Evolutionary conservation across 2,113 vertebrate genomes (phyloP), one percentile per base, ranked within the genome.

Genomic region (Cryptomyrus ogoouensis): DNA sequence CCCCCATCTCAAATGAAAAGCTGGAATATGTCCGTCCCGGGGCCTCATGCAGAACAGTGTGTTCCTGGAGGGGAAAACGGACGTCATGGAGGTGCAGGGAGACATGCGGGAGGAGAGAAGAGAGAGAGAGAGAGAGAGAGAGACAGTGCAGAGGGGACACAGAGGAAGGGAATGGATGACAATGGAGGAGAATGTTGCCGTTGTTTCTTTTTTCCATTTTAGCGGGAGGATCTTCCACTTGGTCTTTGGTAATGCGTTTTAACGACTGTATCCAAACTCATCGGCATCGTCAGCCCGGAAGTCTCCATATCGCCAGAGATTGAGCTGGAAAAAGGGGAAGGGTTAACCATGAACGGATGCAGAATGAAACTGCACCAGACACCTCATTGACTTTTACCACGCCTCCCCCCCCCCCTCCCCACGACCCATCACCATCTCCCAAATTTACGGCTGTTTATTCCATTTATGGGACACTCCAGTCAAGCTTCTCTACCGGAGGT

Each of bases 301-400:
- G 93, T 98, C 97, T 91, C 97, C 97, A 3, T 98, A 98, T 92
- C 97, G 97, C 97, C 97, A 98, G 90, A 98, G 96, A 95, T 98
- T 98, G 94, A 98, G 95, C 97, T 98, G 92, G 15, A 80, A 87
- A 89, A 90, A 56, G n/a, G 70, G 5, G 89, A 74, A 12, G 90
- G 85, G 91, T 46, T 91, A 70, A 90, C 5, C 87, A 50, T 58
- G 13, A 42, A 27, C 24, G 46, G 88, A 74, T 70, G 62, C n/a
- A 70, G n/a, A 70, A 66, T 56, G 50, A 19, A 24, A 44, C 53
- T 8, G 42, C 21, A 24, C 58, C 21, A 27, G 1, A 70, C 39
- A 46, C 21, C 35, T 56, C 70, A 1, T 2, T 77, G 70, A 77
- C 31, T 39, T 13, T 15, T 39, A 77, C 27, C 70, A 15, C 9